Evolutionary conservation across 2,888 invertebrate genomes (phyloP), one percentile per base, ranked within the genome.

Genomic region (Calliopum simillimum): DNA sequence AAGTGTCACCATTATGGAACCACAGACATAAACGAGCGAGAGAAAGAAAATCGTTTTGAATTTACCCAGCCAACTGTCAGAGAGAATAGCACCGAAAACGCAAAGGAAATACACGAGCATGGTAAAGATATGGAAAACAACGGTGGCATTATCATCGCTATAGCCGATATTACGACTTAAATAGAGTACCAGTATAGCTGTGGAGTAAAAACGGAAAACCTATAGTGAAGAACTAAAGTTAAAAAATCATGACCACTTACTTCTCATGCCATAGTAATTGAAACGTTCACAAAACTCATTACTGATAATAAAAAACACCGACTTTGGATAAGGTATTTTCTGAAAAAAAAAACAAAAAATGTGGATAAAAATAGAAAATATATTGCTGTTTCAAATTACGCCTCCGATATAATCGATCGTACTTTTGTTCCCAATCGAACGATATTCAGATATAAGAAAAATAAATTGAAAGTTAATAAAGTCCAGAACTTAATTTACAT

Each of bases 211-310:
- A n/a, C n/a, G n/a, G n/a, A n/a, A n/a, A n/a, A 55, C 3, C 61
- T 19, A 13, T 16, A 21, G 12, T 44, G 53, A 12, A n/a, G 12
- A 21, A 65, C n/a, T n/a, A n/a, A n/a, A n/a, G n/a, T n/a, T 12
- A 33, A 53, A 13, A 41, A 19, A 47, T 53, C 44, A 13, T 62
- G 43, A n/a, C n/a, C n/a, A 89, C 90, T 90, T 87, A 97, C 96
- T 94, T 90, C 93, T 90, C 93, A 97, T 93, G 81, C 98, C 98
- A 88, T 97, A 98, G 86, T 91, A 98, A 69, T 94, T 94, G 87
- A 98, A 98, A 73, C 98, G 89, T 87, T 98, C 98, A 86, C 98
- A 98, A 86, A 98, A 97, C 85, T 98, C 98, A 87, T 96, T 95
- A 79, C 93, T 90, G 77, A 98, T 89, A 79, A 98, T 97, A 85